These are phyloP conservation scores for Elmis aenea DNA, from an alignment of 2,888 invertebrate genomes.

Conservation along the genomic window DNA sequence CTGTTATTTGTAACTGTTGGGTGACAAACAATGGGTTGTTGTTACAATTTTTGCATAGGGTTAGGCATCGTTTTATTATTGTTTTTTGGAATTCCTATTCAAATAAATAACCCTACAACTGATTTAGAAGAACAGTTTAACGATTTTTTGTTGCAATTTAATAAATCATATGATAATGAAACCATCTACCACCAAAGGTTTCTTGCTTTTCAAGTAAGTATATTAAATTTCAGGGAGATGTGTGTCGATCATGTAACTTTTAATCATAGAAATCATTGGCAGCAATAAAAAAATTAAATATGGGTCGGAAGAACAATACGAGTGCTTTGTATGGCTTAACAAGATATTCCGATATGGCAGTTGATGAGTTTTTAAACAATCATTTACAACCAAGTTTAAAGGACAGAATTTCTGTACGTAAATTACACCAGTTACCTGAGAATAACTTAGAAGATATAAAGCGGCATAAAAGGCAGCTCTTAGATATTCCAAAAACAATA, in stretches of 20 bases:
- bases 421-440: background rate
- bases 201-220: conserved; percentile 35
- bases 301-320: conserved; percentile 38
- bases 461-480: conserved; percentile 1
- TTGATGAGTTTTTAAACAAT: conserved; percentile 51
- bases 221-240: background rate
- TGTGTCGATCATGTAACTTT: background rate
- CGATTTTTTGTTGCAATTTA: conserved; percentile 47
- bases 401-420: conserved; percentile 7
- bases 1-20: too few species aligned
- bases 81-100: conserved; percentile 49
- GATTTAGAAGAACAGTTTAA: conserved; percentile 42
- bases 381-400: conserved; percentile 38
- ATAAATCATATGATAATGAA: conserved; percentile 50
- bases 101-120: conserved; percentile 37
- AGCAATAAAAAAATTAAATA: conserved; percentile 48
- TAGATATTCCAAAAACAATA: conserved; percentile 31
- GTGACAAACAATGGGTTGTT: too few species aligned
- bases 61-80: conserved; percentile 42
- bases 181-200: conserved; percentile 35
- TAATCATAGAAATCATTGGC: conserved; percentile 47
- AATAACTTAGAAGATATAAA: background rate
- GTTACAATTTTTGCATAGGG: conserved; percentile 8
- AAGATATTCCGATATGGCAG: conserved; percentile 56
- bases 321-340: conserved; percentile 57